Conservation (phyloP, 2,113 vertebrate genomes). For the Gymnarchus niloticus region DNA sequence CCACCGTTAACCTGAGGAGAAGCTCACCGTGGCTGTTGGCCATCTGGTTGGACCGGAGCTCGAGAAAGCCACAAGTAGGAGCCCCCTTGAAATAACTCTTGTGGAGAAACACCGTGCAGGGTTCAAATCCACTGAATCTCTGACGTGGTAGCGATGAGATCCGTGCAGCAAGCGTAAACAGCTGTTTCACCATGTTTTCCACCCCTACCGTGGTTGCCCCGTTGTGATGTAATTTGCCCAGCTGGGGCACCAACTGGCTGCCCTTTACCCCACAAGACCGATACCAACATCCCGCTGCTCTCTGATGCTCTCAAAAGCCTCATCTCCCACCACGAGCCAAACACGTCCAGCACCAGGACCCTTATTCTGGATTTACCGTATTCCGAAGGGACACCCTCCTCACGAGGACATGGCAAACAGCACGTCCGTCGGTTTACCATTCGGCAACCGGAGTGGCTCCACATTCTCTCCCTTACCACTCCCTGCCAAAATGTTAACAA, state of each 20-base stretch:
- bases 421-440: constrained; percentile 49
- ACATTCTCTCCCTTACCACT: constrained; percentile 49
- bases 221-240: no score
- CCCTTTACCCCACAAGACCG: no score
- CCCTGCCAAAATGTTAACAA: constrained; percentile 57
- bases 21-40: background rate
- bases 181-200: no score
- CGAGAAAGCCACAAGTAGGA: background rate
- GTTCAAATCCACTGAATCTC: background rate
- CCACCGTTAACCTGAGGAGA: background rate
- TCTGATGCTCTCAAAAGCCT: no score
- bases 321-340: no score
- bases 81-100: background rate
- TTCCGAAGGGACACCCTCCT: no score
- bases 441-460: constrained; percentile 47
- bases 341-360: no score
- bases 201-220: background rate
- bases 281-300: no score
- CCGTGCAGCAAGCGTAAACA: background rate
- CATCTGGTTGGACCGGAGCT: no score
- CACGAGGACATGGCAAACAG: no score
- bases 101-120: background rate
- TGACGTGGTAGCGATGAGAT: background rate
- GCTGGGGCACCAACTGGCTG: no score
- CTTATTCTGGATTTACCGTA: no score